A percentile compares a stretch with the other conserved stretches of the same genome.
phyloP scores from a whole-genome alignment of 2,113 vertebrate genomes.

The Pterocles gutturalis region DNA sequence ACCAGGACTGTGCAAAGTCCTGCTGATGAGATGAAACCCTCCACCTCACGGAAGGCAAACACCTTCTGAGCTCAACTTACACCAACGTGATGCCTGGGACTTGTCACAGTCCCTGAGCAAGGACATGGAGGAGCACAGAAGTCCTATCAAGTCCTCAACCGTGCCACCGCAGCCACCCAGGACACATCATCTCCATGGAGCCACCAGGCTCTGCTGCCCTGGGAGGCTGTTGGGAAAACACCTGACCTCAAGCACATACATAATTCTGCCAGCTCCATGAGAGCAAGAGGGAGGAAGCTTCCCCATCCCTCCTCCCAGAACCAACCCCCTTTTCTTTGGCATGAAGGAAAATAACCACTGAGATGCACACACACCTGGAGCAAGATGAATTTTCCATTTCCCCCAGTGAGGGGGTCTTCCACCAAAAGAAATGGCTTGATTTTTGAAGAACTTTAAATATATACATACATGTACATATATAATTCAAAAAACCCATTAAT shows the following conservation, averaged over 20 bases:
- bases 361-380: neutral
- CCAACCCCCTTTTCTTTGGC: rapidly evolving
- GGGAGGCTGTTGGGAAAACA: neutral
- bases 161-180: neutral
- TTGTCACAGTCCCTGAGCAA: neutral
- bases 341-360: rapidly evolving
- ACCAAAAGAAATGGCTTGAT: rapidly evolving
- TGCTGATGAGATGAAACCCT: neutral
- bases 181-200: neutral
- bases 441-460: neutral
- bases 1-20: too few relatives aligned
- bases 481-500: neutral
- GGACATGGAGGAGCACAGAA: neutral
- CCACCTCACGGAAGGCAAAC: neutral
- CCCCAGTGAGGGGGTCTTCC: neutral
- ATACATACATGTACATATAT: rapidly evolving
- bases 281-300: neutral
- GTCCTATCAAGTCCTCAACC: neutral
- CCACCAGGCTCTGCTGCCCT: neutral
- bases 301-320: neutral
- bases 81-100: neutral
- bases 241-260: rapidly evolving
- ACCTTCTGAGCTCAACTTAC: neutral
- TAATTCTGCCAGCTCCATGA: rapidly evolving
- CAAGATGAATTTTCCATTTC: too few relatives aligned